phyloP scores from a whole-genome alignment of 2,888 invertebrate genomes.

The Pollenia angustigena region DNA sequence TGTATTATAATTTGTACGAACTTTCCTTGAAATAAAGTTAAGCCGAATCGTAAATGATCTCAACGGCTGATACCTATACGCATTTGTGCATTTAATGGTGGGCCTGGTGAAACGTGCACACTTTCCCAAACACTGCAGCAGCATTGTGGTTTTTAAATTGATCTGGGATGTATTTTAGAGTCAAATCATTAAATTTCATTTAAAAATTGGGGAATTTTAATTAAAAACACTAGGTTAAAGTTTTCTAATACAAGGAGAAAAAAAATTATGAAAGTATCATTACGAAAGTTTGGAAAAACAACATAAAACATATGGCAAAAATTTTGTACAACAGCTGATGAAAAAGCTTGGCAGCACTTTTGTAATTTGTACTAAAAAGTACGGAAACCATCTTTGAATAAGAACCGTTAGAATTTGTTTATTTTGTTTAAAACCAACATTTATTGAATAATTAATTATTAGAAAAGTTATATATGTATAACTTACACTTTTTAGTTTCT shows the following conservation, averaged over 20 bases:
- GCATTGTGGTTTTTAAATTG: slow-evolving; percentile 44
- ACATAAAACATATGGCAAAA: background rate
- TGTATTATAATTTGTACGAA: slow-evolving; percentile 1
- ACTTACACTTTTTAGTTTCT: no score
- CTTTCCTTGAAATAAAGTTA: background rate
- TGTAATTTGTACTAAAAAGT: background rate
- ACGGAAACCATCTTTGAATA: background rate
- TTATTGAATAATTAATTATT: no score
- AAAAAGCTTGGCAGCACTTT: slow-evolving; percentile 35
- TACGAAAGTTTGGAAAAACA: slow-evolving; percentile 52
- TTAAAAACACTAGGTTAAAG: background rate
- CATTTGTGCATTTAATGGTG: slow-evolving; percentile 5
- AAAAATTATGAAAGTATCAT: slow-evolving; percentile 57
- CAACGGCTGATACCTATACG: slow-evolving; percentile 5
- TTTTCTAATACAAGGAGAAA: slow-evolving; percentile 4
- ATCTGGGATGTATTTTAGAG: background rate
- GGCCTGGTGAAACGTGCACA: slow-evolving; percentile 50
- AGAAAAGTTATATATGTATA: no score
- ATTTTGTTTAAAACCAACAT: background rate
- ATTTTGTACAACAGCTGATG: slow-evolving; percentile 41
- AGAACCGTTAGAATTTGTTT: no score
- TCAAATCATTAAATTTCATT: slow-evolving; percentile 45
- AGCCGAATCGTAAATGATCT: slow-evolving; percentile 23
- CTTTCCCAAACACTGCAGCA: slow-evolving; percentile 62
- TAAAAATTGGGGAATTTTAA: slow-evolving; percentile 8